Conservation (phyloP, 2,797 vertebrate species). For the Xenentodon cancila region DNA sequence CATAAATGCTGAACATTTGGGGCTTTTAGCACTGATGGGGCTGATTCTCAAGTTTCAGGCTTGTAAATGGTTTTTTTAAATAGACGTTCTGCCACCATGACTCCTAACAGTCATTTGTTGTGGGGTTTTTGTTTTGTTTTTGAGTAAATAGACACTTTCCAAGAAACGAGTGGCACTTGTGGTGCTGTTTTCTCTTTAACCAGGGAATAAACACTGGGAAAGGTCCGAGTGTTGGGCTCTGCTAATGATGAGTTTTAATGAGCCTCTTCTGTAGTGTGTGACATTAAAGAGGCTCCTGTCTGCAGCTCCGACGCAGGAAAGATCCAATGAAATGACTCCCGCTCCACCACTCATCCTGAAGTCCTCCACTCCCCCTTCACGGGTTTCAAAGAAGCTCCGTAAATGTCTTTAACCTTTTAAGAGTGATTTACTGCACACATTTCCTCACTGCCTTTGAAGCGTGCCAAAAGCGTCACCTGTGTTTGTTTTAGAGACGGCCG, state of each 20-base stretch:
- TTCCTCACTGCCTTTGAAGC: constrained; percentile 5
- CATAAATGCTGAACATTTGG: too few species aligned
- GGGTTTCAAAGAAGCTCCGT: neutral
- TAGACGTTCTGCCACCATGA: neutral
- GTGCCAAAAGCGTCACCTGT: constrained; percentile 4
- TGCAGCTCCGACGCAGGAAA: constrained; percentile 13
- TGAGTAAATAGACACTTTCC: too few species aligned
- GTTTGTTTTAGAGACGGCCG: constrained; percentile 30
- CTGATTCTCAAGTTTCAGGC: too few species aligned
- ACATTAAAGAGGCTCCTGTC: constrained; percentile 2
- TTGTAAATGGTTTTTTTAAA: neutral
- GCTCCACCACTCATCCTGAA: neutral
- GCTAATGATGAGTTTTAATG: neutral
- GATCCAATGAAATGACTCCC: constrained; percentile 5
- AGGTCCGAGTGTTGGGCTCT: too few species aligned
- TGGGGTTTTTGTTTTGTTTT: too few species aligned
- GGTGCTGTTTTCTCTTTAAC: too few species aligned
- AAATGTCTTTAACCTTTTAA: neutral
- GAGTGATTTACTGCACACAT: neutral
- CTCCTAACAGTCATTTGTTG: too few species aligned
- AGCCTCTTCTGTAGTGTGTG: neutral
- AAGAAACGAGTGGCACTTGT: too few species aligned
- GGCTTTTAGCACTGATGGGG: too few species aligned
- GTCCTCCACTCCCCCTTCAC: too few species aligned
- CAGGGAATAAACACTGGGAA: too few species aligned